These are phyloP conservation scores for Acipenser oxyrinchus DNA, from an alignment of 2,797 vertebrate species.

Conservation along the genomic window DNA sequence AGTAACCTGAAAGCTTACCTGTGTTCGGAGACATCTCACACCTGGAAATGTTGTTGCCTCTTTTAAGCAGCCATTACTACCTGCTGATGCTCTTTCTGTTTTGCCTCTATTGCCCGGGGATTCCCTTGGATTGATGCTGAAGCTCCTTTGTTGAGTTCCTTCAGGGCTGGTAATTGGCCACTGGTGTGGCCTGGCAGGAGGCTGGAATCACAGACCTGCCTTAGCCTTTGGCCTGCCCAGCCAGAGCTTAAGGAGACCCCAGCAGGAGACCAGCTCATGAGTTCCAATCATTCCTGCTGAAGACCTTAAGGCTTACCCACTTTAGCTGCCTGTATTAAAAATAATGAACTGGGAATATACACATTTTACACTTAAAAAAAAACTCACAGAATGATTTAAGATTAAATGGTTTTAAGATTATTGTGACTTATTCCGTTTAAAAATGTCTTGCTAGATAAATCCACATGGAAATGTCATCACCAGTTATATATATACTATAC, in stretches of 20 bases:
- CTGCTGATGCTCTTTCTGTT: slow-evolving; percentile 62
- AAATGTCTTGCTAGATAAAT: no score
- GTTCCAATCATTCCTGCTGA: no score
- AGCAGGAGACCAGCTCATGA: slow-evolving; percentile 60
- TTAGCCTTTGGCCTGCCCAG: slow-evolving; percentile 71
- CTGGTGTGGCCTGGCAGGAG: slow-evolving; percentile 61
- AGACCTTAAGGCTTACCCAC: no score
- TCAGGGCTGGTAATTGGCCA: slow-evolving; percentile 60
- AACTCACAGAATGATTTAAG: no score
- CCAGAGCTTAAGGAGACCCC: slow-evolving; percentile 56
- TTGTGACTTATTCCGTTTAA: no score
- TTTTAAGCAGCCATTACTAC: slow-evolving; percentile 73
- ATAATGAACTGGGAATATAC: no score
- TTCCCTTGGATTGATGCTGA: slow-evolving; percentile 69
- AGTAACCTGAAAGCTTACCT: slow-evolving; percentile 42
- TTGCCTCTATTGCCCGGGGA: slow-evolving; percentile 70
- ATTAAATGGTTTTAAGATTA: no score
- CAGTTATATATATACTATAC: no score
- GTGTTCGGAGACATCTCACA: slow-evolving; percentile 20
- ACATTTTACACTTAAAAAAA: no score
- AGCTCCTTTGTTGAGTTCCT: slow-evolving; percentile 57
- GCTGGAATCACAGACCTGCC: slow-evolving; percentile 73
- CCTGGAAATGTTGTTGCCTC: slow-evolving; percentile 66
- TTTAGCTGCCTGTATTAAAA: no score
- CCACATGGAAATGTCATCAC: no score